Base-by-base conservation (phyloP, 2,113 vertebrate species). In the Pachypanchax playfairii region DNA sequence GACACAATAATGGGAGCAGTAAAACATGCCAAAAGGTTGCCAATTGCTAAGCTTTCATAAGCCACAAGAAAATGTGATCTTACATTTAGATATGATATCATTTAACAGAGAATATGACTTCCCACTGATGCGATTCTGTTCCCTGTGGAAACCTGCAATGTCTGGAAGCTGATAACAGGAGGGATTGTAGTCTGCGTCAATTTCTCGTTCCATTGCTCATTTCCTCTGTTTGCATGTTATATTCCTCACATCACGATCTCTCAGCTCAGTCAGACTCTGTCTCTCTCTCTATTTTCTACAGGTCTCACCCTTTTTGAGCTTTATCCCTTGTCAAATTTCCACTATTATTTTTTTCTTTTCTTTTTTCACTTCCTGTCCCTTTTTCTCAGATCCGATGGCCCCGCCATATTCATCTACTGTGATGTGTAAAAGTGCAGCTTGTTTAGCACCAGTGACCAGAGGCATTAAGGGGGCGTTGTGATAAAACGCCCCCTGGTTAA, bases 171-270 rank as follows among this genome's bases (percentile, higher is more conserved):
- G 56, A 64, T 76, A 53, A 67, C 25, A 13, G 51, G 43, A 49
- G 22, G 29, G 53, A 62, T 2, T 2, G 36, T 51, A 39, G 8
- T 10, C 43, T 77, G 54, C 58, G 55, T 81, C 77, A 79, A 38
- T 80, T 68, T 46, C 35, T 81, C 10, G 2, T 81, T 79, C 85
- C 67, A 65, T 71, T 70, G 20, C 82, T 71, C 70, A 61, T 67
- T 85, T 86, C 73, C 78, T 69, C 17, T 49, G 42, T 63, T 75
- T 80, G 59, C 42, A 26, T 81, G 35, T 58, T 38, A 51, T n/a
- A n/a, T 53, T 44, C 15, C 22, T 26, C 38, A 25, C 35, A 38
- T 73, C 60, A 31, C 54, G 64, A 42, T 63, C 51, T 63, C 59
- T 48, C 56, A 12, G n/a, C 24, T 72, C 55, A 44, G 35, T 51